Conservation (phyloP, 1,140 invertebrate genomes). For the Hirudo medicinalis region DNA sequence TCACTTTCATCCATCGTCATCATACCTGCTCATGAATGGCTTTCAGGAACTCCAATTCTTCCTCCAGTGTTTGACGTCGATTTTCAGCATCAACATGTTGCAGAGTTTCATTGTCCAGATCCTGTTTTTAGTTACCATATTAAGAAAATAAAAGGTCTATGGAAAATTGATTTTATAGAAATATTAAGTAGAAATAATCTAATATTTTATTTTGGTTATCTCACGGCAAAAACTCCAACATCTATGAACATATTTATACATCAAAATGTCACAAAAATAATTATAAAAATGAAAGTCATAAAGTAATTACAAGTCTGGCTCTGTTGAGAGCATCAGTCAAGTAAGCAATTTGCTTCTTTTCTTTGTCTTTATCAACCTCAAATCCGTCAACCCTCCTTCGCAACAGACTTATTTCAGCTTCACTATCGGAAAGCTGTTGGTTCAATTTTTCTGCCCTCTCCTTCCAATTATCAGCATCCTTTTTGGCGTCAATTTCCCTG, state of each 20-base stretch:
- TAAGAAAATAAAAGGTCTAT: too few relatives aligned
- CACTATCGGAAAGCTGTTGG: conserved; percentile 44
- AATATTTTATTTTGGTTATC: too few relatives aligned
- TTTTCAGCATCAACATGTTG: conserved; percentile 39
- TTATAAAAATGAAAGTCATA: neutral
- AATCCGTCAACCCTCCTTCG: conserved; percentile 42
- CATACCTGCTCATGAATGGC: conserved; percentile 37
- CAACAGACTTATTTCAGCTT: conserved; percentile 45
- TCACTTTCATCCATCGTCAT: too few relatives aligned
- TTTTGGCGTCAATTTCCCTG: conserved; percentile 10
- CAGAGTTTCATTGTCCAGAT: conserved; percentile 41
- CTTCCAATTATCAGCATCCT: neutral
- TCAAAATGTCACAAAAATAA: neutral
- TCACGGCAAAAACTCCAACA: too few relatives aligned
- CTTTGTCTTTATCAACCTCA: conserved; percentile 40
- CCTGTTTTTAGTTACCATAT: conserved; percentile 26
- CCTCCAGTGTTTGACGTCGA: conserved; percentile 43
- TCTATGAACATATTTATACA: neutral
- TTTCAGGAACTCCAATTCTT: conserved; percentile 42
- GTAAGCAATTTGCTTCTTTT: conserved; percentile 37
- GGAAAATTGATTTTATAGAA: too few relatives aligned
- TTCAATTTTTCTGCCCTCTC: conserved; percentile 42
- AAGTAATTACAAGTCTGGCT: conserved; percentile 28
- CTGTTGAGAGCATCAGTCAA: conserved; percentile 39
- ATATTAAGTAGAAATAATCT: too few relatives aligned